Conservation (phyloP, 2,888 invertebrate genomes). For the Leptarthrus brevirostris region DNA sequence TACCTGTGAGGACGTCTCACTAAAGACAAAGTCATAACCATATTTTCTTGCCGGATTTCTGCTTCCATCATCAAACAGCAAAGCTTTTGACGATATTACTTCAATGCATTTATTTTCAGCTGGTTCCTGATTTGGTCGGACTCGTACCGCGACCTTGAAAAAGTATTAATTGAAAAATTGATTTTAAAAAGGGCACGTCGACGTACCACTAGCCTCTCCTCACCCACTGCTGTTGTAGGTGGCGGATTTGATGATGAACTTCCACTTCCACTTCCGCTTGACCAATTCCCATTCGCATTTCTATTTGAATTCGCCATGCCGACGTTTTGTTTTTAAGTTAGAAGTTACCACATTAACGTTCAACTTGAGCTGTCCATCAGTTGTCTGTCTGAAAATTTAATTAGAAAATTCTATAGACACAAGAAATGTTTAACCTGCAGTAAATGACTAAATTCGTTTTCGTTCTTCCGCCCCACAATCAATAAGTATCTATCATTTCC, state of each 20-base stretch:
- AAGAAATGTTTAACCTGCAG: not conserved
- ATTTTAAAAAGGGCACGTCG: not conserved
- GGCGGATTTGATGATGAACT: constrained; percentile 60
- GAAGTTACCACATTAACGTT: not conserved
- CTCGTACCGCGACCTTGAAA: constrained; percentile 84
- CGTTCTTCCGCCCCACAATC: not conserved
- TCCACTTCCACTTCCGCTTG: constrained; percentile 57
- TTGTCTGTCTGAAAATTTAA: constrained; percentile 12
- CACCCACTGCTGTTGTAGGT: constrained; percentile 60
- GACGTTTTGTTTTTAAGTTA: constrained; percentile 7
- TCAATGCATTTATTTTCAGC: constrained; percentile 69
- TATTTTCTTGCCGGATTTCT: constrained; percentile 83
- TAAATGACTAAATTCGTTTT: too few relatives aligned
- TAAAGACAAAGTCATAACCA: constrained; percentile 90
- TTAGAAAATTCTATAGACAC: not conserved
- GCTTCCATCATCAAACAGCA: constrained; percentile 67
- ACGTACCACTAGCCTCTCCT: constrained; percentile 65
- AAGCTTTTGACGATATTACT: constrained; percentile 64
- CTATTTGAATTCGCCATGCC: constrained; percentile 40
- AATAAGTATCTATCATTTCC: not conserved
- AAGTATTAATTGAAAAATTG: not conserved
- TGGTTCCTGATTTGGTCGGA: constrained; percentile 86
- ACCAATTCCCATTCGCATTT: constrained; percentile 60
- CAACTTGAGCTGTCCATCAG: not conserved
- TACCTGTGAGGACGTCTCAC: constrained; percentile 87